These are phyloP conservation scores for Rhagonycha lutea DNA, from an alignment of 2,888 invertebrate genomes.

Conservation along the genomic window DNA sequence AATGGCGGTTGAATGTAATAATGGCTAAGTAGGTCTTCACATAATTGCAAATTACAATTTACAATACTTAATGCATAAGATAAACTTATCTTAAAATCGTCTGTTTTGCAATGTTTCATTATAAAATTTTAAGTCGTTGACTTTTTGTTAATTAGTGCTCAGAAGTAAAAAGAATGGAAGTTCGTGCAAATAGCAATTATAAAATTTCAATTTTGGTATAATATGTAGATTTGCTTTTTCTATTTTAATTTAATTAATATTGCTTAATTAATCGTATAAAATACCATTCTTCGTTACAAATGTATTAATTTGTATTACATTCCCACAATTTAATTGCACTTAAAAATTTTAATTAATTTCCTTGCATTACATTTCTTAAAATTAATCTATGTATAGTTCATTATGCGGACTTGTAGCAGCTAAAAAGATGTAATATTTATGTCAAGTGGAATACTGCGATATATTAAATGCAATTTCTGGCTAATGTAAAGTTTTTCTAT, in stretches of 20 bases:
- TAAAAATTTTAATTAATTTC: not conserved
- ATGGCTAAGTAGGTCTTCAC: not conserved
- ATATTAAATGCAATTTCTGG: no score
- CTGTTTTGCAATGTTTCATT: not conserved
- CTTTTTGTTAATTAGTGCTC: conserved; percentile 3
- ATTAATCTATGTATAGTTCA: no score
- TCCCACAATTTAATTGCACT: not conserved
- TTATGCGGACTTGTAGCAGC: no score
- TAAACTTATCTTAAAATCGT: not conserved
- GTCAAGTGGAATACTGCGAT: no score
- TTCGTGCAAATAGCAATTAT: not conserved
- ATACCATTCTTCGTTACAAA: not conserved
- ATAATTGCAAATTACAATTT: not conserved
- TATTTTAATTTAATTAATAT: not conserved
- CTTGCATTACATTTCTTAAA: not conserved
- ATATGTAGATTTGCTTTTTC: not conserved
- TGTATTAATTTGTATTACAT: not conserved
- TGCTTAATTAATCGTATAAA: not conserved
- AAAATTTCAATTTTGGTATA: not conserved
- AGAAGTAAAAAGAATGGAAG: not conserved
- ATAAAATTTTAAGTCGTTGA: conserved; percentile 1
- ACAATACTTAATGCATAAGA: not conserved
- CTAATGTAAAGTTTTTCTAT: not conserved
- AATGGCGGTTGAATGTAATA: not conserved
- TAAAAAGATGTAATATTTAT: no score